phyloP scores from a whole-genome alignment of 2,113 vertebrate genomes.

The Seriola quinqueradiata region DNA sequence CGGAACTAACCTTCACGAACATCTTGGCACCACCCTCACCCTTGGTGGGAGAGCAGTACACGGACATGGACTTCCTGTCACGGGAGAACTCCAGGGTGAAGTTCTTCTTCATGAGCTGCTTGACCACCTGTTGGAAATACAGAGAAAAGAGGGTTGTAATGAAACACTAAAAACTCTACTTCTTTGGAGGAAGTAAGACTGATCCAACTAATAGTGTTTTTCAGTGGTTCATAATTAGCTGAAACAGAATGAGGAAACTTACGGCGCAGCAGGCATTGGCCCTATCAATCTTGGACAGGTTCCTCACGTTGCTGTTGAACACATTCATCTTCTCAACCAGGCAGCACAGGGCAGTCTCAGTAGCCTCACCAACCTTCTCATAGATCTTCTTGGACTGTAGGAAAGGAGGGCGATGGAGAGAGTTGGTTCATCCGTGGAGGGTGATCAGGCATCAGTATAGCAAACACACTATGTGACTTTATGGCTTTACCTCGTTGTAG shows the following conservation, averaged over 20 bases:
- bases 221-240: neutral
- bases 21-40: conserved; percentile 92
- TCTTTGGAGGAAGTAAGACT: neutral
- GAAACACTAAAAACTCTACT: neutral
- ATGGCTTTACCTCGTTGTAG: conserved; percentile 89
- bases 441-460: neutral
- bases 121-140: conserved; percentile 86
- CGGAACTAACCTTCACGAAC: conserved; percentile 89
- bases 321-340: conserved; percentile 98
- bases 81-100: conserved; percentile 96
- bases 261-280: conserved; percentile 93
- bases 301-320: conserved; percentile 88
- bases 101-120: conserved; percentile 95
- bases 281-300: conserved; percentile 89
- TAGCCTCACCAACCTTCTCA: conserved; percentile 97
- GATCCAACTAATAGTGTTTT: neutral
- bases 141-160: neutral
- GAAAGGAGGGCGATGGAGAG: neutral
- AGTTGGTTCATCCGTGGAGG: neutral
- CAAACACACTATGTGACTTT: neutral
- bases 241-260: conserved; percentile 57
- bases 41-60: conserved; percentile 91
- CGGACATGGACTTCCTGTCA: conserved; percentile 96
- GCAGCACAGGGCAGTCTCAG: conserved; percentile 92
- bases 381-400: conserved; percentile 90